These are phyloP conservation scores for Bellardia bayeri DNA, from an alignment of 2,888 invertebrate species.

Conservation along the genomic window DNA sequence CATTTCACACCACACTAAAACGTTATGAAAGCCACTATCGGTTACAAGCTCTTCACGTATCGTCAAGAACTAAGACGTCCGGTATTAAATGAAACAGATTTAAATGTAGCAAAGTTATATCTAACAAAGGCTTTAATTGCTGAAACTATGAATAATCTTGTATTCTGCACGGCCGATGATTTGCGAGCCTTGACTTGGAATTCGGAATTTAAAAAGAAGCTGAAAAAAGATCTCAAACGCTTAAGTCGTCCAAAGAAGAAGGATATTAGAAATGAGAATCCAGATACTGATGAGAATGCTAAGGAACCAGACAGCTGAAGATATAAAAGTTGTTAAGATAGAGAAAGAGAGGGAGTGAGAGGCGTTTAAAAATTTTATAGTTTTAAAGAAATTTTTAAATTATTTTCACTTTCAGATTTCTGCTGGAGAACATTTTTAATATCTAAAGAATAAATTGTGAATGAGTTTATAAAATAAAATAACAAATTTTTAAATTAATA, in stretches of 20 bases:
- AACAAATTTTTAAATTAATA: too few relatives aligned
- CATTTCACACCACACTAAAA: background rate
- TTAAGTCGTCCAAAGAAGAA: slow-evolving; percentile 30
- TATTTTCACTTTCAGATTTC: background rate
- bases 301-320: background rate
- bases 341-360: background rate
- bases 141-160: slow-evolving; percentile 73
- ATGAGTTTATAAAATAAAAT: too few relatives aligned
- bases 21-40: slow-evolving; percentile 27
- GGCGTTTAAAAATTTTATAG: background rate
- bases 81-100: slow-evolving; percentile 73
- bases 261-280: slow-evolving; percentile 34
- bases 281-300: background rate
- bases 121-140: slow-evolving; percentile 77
- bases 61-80: slow-evolving; percentile 76
- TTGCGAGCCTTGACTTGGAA: slow-evolving; percentile 77
- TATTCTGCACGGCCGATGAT: slow-evolving; percentile 75
- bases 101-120: slow-evolving; percentile 77
- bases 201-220: slow-evolving; percentile 77
- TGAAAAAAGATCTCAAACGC: slow-evolving; percentile 75
- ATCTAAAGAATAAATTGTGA: too few relatives aligned
- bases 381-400: background rate
- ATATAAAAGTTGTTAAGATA: too few relatives aligned
- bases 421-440: background rate
- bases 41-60: slow-evolving; percentile 74